These are phyloP conservation scores for Troides oblongomaculatus DNA, from an alignment of 2,888 invertebrate species.

Conservation along the genomic window DNA sequence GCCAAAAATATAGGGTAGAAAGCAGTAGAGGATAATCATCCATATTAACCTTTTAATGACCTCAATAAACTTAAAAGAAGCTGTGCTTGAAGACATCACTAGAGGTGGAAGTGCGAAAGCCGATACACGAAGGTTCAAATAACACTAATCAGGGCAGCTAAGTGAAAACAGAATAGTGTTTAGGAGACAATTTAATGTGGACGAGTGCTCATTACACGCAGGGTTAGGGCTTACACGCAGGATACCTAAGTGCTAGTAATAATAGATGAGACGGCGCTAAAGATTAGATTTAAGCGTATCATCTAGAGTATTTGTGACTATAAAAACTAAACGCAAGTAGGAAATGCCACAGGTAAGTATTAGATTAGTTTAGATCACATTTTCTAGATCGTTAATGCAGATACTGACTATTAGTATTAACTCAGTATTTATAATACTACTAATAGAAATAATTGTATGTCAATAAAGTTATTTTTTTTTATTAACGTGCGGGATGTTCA, in stretches of 20 bases:
- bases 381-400: neutral
- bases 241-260: constrained; percentile 14
- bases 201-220: constrained; percentile 29
- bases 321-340: neutral
- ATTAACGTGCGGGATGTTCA: too few relatives aligned
- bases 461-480: too few relatives aligned
- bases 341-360: neutral
- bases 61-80: neutral
- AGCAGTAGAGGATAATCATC: too few relatives aligned
- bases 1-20: too few relatives aligned
- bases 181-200: constrained; percentile 42
- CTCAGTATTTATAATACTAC: too few relatives aligned
- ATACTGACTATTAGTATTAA: too few relatives aligned
- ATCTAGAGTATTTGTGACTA: neutral
- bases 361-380: neutral
- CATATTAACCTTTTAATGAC: too few relatives aligned
- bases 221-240: constrained; percentile 3
- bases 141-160: constrained; percentile 48
- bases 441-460: too few relatives aligned
- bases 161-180: constrained; percentile 54
- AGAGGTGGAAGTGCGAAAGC: constrained; percentile 12
- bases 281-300: constrained; percentile 6
- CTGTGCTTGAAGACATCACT: neutral
- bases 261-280: constrained; percentile 10
- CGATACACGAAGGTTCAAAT: constrained; percentile 39